phyloP scores from a whole-genome alignment of 1,140 invertebrate species.

The Spodoptera frugiperda region DNA sequence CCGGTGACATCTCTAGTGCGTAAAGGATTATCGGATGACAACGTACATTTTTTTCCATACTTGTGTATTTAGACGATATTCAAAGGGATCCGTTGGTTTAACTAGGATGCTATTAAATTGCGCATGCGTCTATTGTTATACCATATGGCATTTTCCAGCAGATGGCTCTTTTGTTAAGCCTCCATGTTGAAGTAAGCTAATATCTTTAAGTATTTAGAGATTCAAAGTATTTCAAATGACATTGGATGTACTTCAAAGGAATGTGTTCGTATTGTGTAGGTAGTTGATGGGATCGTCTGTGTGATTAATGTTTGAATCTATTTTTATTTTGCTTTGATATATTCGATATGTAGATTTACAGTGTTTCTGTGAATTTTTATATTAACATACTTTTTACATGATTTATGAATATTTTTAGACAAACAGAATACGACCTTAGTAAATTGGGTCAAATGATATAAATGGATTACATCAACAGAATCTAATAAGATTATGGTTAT shows the following conservation, averaged over 20 bases:
- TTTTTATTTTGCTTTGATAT: slow-evolving; percentile 8
- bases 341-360: slow-evolving; percentile 4
- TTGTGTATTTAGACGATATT: slow-evolving; percentile 72
- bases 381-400: not conserved
- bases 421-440: not conserved
- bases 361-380: not conserved
- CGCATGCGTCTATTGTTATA: slow-evolving; percentile 79
- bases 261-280: slow-evolving; percentile 15
- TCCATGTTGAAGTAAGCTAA: slow-evolving; percentile 64
- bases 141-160: slow-evolving; percentile 82
- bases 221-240: slow-evolving; percentile 37
- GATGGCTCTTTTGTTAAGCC: slow-evolving; percentile 77
- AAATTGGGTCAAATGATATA: no score
- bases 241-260: slow-evolving; percentile 39
- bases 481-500: no score
- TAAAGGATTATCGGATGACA: slow-evolving; percentile 86
- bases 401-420: not conserved
- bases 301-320: not conserved
- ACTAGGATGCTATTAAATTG: slow-evolving; percentile 85
- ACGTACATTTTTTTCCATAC: slow-evolving; percentile 77
- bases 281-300: slow-evolving; percentile 10
- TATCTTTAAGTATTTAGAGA: slow-evolving; percentile 40
- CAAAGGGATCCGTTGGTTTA: slow-evolving; percentile 73
- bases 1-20: slow-evolving; percentile 82
- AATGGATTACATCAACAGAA: no score